Percentiles rank a stretch among this genome's conserved stretches.
Evolutionary conservation across 2,113 vertebrate species (phyloP).

Genomic region (Tragelaphus imberbis): DNA sequence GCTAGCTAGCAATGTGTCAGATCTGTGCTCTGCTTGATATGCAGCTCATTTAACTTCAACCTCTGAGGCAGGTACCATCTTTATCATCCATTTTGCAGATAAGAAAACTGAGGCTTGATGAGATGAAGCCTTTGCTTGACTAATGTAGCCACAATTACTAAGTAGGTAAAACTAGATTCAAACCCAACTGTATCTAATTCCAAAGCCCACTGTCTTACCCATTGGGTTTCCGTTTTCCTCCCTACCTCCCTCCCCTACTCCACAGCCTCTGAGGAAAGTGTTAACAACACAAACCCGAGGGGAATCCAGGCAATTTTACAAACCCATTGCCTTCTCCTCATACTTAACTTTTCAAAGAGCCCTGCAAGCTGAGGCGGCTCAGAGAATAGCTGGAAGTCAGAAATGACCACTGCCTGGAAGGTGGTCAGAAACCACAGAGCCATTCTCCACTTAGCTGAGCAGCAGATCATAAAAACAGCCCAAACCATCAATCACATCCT

Average conservation of each 20-base stretch:
- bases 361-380: neutral
- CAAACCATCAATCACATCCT: neutral
- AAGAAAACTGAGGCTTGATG: neutral
- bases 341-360: neutral
- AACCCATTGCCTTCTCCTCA: neutral
- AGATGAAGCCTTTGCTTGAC: neutral
- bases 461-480: neutral
- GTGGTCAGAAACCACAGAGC: neutral
- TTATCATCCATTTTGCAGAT: neutral
- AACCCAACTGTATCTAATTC: neutral
- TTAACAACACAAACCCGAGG: neutral
- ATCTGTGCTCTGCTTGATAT: neutral
- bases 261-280: neutral
- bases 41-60: neutral
- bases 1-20: neutral
- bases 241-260: fast-evolving
- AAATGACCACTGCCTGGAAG: neutral
- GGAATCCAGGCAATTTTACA: neutral
- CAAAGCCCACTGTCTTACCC: neutral
- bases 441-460: neutral
- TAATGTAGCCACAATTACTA: neutral
- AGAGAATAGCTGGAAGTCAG: neutral
- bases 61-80: neutral
- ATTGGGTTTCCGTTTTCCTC: neutral
- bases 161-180: neutral